Conservation (phyloP, 1,140 invertebrate genomes). For the Bombus confusus region DNA sequence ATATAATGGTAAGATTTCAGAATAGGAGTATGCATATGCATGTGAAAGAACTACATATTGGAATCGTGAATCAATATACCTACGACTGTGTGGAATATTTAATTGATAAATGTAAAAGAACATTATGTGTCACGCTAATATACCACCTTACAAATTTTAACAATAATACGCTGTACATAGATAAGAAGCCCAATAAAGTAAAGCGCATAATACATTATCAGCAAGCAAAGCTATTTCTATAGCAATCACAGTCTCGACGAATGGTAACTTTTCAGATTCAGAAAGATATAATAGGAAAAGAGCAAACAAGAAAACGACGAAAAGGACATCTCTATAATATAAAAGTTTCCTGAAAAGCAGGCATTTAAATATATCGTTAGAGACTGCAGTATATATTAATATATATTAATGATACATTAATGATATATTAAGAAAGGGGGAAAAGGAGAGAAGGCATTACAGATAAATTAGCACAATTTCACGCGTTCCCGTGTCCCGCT, state of each 20-base stretch:
- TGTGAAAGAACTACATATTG: too few species aligned
- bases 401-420: background rate
- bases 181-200: background rate
- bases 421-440: background rate
- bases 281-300: too few species aligned
- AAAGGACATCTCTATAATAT: background rate
- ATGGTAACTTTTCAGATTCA: too few species aligned
- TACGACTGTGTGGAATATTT: too few species aligned
- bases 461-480: conserved; percentile 32
- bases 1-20: too few species aligned
- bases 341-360: background rate
- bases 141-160: too few species aligned
- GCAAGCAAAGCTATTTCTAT: background rate
- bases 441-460: background rate
- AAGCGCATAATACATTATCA: background rate
- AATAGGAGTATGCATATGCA: too few species aligned
- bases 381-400: background rate
- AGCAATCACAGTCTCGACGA: background rate
- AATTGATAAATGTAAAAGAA: too few species aligned
- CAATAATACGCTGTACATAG: background rate
- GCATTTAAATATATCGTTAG: background rate
- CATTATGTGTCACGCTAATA: too few species aligned
- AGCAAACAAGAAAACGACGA: background rate
- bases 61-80: too few species aligned
- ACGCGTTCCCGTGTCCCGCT: conserved; percentile 11